Evolutionary conservation across 1,140 invertebrate species (phyloP).

Genomic region (Calliphora vicina): DNA sequence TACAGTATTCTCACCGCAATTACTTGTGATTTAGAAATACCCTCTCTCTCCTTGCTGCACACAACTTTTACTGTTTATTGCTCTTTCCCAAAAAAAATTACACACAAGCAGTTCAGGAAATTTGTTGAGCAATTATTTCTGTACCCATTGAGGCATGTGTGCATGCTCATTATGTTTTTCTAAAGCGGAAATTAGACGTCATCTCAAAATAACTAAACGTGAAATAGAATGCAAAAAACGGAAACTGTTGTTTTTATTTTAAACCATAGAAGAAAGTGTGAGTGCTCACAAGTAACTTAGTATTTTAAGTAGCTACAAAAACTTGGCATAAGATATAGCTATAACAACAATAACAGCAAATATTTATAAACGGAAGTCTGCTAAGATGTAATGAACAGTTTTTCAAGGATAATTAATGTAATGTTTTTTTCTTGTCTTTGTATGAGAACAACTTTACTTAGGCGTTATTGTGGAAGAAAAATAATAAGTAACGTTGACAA

Average conservation of each 20-base stretch:
- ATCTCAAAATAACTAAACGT: neutral
- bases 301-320: neutral
- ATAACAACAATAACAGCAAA: no score
- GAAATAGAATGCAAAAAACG: neutral
- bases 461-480: neutral
- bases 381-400: neutral
- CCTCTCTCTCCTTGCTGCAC: no score
- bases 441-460: neutral
- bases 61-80: neutral
- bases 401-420: slow-evolving; percentile 10
- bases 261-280: neutral
- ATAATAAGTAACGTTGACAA: neutral
- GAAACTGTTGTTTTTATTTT: neutral
- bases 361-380: neutral
- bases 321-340: neutral
- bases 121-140: neutral
- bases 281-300: neutral
- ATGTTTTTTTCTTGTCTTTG: neutral
- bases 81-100: neutral
- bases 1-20: neutral
- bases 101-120: neutral
- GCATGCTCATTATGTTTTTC: neutral
- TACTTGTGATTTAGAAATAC: neutral
- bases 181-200: slow-evolving; percentile 9
- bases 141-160: neutral